Conservation (phyloP, 2,797 vertebrate genomes). For the Cheirogaleus major region DNA sequence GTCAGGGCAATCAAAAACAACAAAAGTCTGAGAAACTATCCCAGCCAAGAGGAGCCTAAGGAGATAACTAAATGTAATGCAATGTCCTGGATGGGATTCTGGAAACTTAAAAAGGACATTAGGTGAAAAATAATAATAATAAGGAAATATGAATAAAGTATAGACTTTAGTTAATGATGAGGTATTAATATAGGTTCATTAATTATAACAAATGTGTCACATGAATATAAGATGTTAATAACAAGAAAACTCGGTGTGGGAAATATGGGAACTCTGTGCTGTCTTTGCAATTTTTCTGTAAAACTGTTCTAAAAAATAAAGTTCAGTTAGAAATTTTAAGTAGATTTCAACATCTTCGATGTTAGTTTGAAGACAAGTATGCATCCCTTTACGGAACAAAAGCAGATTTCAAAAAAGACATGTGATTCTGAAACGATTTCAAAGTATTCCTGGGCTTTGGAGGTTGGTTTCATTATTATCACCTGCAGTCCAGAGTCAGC, state of each 20-base stretch:
- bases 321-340: background rate
- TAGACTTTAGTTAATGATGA: background rate
- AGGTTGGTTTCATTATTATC: background rate
- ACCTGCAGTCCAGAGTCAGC: background rate
- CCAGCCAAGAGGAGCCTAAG: background rate
- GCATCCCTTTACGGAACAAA: background rate
- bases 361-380: background rate
- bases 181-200: background rate
- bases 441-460: background rate
- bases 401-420: background rate
- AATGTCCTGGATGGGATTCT: background rate
- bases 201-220: background rate
- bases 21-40: background rate
- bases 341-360: background rate
- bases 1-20: background rate
- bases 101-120: background rate
- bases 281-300: background rate
- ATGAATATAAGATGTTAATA: background rate
- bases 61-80: background rate
- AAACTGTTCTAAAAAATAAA: background rate
- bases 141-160: background rate
- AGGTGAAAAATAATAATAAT: background rate
- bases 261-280: background rate
- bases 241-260: background rate
- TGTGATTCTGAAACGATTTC: background rate